phyloP scores from a whole-genome alignment of 2,888 invertebrate species.

The Stenichneumon culpator region DNA sequence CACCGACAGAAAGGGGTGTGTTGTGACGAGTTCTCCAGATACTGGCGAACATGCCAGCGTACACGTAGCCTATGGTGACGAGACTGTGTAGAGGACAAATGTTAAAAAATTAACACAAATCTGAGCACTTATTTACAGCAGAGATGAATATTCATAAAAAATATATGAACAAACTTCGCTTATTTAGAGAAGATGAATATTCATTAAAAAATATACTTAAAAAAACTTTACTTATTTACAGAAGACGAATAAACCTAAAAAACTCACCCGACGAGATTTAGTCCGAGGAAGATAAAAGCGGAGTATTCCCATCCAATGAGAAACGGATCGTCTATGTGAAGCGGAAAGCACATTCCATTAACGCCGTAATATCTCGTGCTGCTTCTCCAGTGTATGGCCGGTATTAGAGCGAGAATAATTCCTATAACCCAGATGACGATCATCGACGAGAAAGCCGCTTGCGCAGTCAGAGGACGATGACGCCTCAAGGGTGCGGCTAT shows the following conservation, averaged over 20 bases:
- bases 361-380: constrained; percentile 89
- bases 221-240: not conserved
- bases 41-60: constrained; percentile 88
- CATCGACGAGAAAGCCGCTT: constrained; percentile 86
- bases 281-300: constrained; percentile 89
- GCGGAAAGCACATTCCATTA: constrained; percentile 90
- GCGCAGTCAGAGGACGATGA: constrained; percentile 86
- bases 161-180: too few species aligned
- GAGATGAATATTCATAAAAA: constrained; percentile 1
- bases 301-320: constrained; percentile 91
- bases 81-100: constrained; percentile 83
- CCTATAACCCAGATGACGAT: constrained; percentile 88
- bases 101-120: not conserved
- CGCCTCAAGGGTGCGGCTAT: constrained; percentile 88
- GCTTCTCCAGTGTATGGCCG: constrained; percentile 88
- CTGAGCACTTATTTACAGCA: constrained; percentile 4
- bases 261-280: constrained; percentile 87
- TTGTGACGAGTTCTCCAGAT: constrained; percentile 88
- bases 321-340: constrained; percentile 90
- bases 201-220: not conserved
- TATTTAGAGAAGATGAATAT: constrained; percentile 11
- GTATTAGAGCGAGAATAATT: constrained; percentile 88
- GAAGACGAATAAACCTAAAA: constrained; percentile 5
- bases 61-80: constrained; percentile 87
- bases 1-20: constrained; percentile 87